Evolutionary conservation across 2,888 invertebrate species (phyloP).

Genomic region (Villa cingulata): DNA sequence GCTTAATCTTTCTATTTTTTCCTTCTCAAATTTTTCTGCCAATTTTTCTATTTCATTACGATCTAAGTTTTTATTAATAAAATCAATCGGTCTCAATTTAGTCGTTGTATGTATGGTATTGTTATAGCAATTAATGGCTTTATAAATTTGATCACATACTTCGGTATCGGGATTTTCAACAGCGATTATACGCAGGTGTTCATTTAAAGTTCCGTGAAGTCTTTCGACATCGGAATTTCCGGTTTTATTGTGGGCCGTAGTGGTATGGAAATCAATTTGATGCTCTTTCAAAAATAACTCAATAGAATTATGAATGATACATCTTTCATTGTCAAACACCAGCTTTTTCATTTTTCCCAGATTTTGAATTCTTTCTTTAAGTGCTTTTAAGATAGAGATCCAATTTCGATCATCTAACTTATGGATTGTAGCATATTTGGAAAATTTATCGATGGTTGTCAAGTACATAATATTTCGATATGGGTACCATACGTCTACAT

Average conservation of each 20-base stretch:
- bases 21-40: neutral
- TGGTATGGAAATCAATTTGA: slow-evolving; percentile 4
- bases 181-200: slow-evolving; percentile 6
- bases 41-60: neutral
- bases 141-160: neutral
- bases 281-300: slow-evolving; percentile 4
- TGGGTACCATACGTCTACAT: neutral
- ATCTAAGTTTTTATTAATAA: neutral
- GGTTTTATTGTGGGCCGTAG: slow-evolving; percentile 5
- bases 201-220: slow-evolving; percentile 8
- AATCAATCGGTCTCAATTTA: neutral
- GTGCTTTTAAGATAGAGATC: neutral
- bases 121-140: neutral
- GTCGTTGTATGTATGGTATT: neutral
- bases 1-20: neutral
- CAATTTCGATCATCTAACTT: neutral
- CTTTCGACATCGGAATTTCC: slow-evolving; percentile 8
- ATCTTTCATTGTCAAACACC: no score
- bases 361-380: slow-evolving; percentile 1
- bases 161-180: neutral
- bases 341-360: no score
- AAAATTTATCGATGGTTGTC: slow-evolving; percentile 1
- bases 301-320: slow-evolving; percentile 1
- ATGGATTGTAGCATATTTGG: no score
- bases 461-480: neutral